phyloP scores from a whole-genome alignment of 2,113 vertebrate species.

The Pterophyllum scalare region DNA sequence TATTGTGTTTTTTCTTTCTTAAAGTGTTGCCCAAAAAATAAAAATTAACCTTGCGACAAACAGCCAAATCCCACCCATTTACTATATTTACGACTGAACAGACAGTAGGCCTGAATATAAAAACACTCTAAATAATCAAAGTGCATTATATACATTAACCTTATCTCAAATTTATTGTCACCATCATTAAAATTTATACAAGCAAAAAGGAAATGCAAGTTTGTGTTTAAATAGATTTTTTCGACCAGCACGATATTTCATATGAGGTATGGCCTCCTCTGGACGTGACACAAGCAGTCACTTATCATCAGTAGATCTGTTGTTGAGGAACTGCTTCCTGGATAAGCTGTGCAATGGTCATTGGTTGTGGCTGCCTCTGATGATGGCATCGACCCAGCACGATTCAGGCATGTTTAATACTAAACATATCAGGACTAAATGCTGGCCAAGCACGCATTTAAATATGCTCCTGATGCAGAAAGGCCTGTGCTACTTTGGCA shows the following conservation, averaged over 20 bases:
- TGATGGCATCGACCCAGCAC: background rate
- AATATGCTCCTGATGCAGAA: background rate
- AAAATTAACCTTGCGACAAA: background rate
- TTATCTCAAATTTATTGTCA: background rate
- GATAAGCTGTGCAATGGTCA: background rate
- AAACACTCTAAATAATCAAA: background rate
- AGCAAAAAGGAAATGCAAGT: too few relatives aligned
- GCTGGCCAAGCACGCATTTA: background rate
- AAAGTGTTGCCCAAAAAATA: background rate
- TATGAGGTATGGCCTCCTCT: background rate
- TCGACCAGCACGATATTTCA: fast-evolving
- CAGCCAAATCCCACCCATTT: background rate
- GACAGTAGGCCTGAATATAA: too few relatives aligned
- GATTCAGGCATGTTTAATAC: background rate
- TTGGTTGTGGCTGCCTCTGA: background rate
- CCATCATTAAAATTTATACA: too few relatives aligned
- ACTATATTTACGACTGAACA: background rate
- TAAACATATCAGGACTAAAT: background rate
- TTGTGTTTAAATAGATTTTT: too few relatives aligned
- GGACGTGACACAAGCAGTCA: background rate
- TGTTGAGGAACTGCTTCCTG: background rate
- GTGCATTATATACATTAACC: background rate
- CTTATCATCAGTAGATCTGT: background rate
- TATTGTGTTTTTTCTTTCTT: fast-evolving
- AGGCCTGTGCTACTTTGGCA: background rate